Base-by-base conservation (phyloP, 2,888 invertebrate genomes). In the Latheticus oryzae region DNA sequence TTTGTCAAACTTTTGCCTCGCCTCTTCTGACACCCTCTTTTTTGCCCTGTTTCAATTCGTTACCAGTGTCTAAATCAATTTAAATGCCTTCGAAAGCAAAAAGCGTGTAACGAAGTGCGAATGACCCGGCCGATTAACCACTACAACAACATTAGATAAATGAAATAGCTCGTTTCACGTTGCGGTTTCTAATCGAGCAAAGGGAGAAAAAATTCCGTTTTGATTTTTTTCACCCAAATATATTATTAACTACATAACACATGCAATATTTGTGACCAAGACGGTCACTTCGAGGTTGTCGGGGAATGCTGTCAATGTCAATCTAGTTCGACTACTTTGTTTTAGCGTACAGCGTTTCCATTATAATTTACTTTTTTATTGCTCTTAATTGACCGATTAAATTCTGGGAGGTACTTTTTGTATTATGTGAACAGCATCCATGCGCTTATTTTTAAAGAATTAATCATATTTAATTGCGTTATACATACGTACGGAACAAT, bases 331-430 rank as follows among this genome's bases (percentile, higher is more conserved):
- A 60, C 64, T 62, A 65, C 65, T 62, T 63, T 58, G 61, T 65
- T 65, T 65, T 64, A 65, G 63, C 60, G 60, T 60, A 64, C 62
- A 59, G 45, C 60, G 62, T 65, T 62, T 66, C 64, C 64, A 64
- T 67, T 51, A 67, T 65, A 67, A 66, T 67, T 64, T 62, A 55
- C 63, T 67, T 68, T 66, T 66, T 67, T 62, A 64, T 64, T 64
- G 58, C 45, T 60, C 59, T 60, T 69, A 72, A 71, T 71, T 71
- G 69, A 72, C 66, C 65, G 66, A 70, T 72, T 71, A 68, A 64
- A 66, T 65, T 67, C 68, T 68, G 72, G 72, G 71, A 67, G 71
- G 71, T 71, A 67, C 57, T 71, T 72, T 71, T 71, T 70, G 58
- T 50, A 42, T 26, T 47, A 33, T 58, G 58, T 53, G 59, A 53